Conservation (phyloP, 2,888 invertebrate species). For the Synergus umbraculus region DNA sequence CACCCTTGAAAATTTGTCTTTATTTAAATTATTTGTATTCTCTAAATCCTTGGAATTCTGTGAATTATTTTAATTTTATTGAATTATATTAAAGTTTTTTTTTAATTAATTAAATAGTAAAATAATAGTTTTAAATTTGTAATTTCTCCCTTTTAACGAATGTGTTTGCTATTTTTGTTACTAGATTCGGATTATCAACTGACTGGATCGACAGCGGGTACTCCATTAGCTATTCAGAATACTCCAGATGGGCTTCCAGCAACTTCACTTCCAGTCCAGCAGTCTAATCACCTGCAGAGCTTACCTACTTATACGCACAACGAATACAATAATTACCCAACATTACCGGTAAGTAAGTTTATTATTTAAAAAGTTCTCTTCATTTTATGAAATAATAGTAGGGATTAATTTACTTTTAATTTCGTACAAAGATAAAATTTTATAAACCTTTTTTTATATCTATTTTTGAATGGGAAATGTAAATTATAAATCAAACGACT, state of each 20-base stretch:
- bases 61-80: too few relatives aligned
- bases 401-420: too few relatives aligned
- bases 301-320: conserved; percentile 70
- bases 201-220: conserved; percentile 83
- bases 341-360: conserved; percentile 71
- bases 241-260: conserved; percentile 73
- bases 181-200: conserved; percentile 86
- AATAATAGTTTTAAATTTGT: not conserved
- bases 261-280: conserved; percentile 69
- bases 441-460: too few relatives aligned
- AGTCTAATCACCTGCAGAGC: conserved; percentile 72
- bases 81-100: too few relatives aligned
- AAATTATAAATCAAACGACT: too few relatives aligned
- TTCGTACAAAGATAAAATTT: too few relatives aligned
- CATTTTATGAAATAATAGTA: too few relatives aligned
- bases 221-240: conserved; percentile 80
- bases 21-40: too few relatives aligned
- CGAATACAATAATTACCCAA: conserved; percentile 75
- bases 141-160: not conserved
- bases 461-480: too few relatives aligned
- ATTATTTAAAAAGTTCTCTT: not conserved
- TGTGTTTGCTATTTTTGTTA: conserved; percentile 47
- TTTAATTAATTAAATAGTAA: not conserved
- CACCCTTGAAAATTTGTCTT: too few relatives aligned
- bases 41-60: too few relatives aligned